Percentiles rank a stretch among this genome's conserved stretches.
phyloP scores from a whole-genome alignment of 2,113 vertebrate genomes.

The Epinephelus cyanopodus region DNA sequence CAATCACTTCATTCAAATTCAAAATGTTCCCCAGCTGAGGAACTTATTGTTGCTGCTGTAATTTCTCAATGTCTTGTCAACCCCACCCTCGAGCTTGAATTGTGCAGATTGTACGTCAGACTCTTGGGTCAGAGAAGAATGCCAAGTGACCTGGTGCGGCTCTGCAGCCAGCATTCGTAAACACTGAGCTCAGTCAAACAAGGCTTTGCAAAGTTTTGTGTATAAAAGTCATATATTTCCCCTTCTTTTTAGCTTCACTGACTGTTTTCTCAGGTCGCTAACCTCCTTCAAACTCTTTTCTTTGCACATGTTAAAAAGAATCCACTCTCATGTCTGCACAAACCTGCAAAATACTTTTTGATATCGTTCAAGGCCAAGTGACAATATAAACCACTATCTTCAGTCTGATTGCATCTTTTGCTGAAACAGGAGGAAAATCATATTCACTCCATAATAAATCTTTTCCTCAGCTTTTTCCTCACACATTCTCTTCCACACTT shows the following conservation, averaged over 20 bases:
- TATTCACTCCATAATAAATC: conserved; percentile 16
- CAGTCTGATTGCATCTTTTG: neutral
- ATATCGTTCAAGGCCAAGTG: neutral
- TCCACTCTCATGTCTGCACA: neutral
- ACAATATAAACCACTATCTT: neutral
- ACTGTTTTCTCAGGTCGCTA: neutral
- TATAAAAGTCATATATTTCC: neutral
- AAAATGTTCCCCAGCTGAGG: conserved; percentile 6
- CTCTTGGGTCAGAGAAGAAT: conserved; percentile 25
- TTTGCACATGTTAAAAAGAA: neutral
- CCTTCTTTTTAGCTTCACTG: too few species aligned
- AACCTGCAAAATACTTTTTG: neutral
- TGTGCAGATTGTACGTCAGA: conserved; percentile 44
- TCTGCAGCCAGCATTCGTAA: conserved; percentile 14
- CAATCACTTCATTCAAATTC: neutral
- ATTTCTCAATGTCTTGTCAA: conserved; percentile 40
- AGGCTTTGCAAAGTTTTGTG: neutral
- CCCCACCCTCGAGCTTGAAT: conserved; percentile 52
- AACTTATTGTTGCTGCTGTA: conserved; percentile 28
- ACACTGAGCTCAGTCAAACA: neutral
- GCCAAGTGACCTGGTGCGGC: conserved; percentile 30
- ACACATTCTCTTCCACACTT: neutral
- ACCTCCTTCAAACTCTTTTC: neutral
- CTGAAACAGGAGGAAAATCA: conserved; percentile 14
- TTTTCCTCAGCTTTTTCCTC: conserved; percentile 1